These are phyloP conservation scores for Bujurquina vittata DNA, from an alignment of 2,113 vertebrate species.

Conservation along the genomic window DNA sequence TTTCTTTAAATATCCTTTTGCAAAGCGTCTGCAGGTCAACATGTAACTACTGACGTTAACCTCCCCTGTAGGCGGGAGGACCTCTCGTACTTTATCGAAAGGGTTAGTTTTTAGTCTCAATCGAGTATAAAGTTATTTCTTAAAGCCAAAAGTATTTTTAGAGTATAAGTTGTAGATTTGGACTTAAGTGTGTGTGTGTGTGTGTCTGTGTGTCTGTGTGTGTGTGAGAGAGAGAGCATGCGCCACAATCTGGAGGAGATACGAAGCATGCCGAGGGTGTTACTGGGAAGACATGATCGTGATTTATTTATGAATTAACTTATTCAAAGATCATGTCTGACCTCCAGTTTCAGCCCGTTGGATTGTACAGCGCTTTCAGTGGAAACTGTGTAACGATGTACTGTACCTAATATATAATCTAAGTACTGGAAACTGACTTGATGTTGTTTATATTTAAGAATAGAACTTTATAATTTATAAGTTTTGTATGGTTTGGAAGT, in stretches of 20 bases:
- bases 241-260: conserved; percentile 48
- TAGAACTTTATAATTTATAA: conserved; percentile 69
- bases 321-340: conserved; percentile 75
- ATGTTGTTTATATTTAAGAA: conserved; percentile 76
- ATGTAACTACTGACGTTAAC: conserved; percentile 65
- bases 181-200: background rate
- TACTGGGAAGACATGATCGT: conserved; percentile 71
- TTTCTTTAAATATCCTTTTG: conserved; percentile 32
- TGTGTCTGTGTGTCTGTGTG: background rate
- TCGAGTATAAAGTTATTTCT: conserved; percentile 57
- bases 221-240: background rate
- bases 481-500: conserved; percentile 66
- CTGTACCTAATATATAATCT: conserved; percentile 63
- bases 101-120: conserved; percentile 45
- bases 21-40: conserved; percentile 47
- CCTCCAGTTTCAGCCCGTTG: conserved; percentile 60
- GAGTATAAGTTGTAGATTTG: conserved; percentile 47
- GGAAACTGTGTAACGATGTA: conserved; percentile 55
- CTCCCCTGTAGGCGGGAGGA: conserved; percentile 21
- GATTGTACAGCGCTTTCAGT: conserved; percentile 47
- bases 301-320: conserved; percentile 79
- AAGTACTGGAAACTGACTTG: conserved; percentile 72
- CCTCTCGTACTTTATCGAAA: conserved; percentile 43
- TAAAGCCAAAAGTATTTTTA: conserved; percentile 74
- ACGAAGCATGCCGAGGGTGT: conserved; percentile 48